Conservation (phyloP, 1,140 invertebrate species). For the Philotrypesis tridentata region DNA sequence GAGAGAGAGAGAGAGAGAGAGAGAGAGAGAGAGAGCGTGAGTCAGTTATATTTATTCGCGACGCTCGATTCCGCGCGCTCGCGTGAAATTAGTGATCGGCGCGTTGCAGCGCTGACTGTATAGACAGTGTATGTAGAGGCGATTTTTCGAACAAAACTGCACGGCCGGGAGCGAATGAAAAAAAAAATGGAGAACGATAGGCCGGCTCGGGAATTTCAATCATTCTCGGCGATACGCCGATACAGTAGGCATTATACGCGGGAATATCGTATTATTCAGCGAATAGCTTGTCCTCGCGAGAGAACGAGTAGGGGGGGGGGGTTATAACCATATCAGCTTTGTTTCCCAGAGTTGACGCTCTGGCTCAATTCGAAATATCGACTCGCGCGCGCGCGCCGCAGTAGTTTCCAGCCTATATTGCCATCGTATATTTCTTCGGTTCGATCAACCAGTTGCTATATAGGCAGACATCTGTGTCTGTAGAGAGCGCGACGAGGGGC, state of each 20-base stretch:
- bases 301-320: too few species aligned
- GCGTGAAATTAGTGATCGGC: neutral
- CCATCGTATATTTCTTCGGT: too few species aligned
- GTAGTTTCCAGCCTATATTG: too few species aligned
- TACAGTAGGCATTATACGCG: neutral
- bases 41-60: neutral
- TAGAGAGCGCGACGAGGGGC: too few species aligned
- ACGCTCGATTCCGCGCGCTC: neutral
- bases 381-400: neutral
- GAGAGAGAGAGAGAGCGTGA: too few species aligned
- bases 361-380: constrained; percentile 17
- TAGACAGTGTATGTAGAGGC: neutral
- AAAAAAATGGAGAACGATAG: neutral
- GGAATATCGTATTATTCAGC: neutral
- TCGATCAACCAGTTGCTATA: too few species aligned
- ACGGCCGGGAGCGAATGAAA: neutral
- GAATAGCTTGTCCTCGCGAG: neutral
- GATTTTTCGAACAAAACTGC: neutral
- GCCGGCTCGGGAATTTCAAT: constrained; percentile 20
- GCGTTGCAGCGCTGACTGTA: neutral
- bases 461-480: neutral
- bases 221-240: neutral
- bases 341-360: constrained; percentile 8
- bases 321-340: constrained; percentile 26
- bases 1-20: too few species aligned